Conservation (phyloP, 2,888 invertebrate genomes). For the Rhingia campestris region DNA sequence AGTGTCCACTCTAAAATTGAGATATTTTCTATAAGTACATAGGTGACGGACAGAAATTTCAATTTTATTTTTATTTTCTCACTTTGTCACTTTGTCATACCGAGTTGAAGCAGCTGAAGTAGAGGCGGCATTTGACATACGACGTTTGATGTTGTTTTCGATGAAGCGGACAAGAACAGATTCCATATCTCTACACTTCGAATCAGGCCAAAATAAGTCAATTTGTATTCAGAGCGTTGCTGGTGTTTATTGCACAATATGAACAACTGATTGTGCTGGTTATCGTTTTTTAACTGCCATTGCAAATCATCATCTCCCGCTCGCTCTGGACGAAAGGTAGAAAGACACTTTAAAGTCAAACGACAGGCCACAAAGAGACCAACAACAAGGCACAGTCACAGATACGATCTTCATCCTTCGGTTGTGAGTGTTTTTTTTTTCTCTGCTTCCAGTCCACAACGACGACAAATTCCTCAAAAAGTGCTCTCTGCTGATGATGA, state of each 20-base stretch:
- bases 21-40: constrained; percentile 66
- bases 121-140: constrained; percentile 50
- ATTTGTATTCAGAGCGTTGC: constrained; percentile 76
- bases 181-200: constrained; percentile 66
- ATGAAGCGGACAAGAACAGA: constrained; percentile 64
- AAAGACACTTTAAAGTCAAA: constrained; percentile 50
- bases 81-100: constrained; percentile 38
- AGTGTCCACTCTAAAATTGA: constrained; percentile 45
- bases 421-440: constrained; percentile 22
- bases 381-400: constrained; percentile 48
- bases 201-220: constrained; percentile 75
- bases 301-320: constrained; percentile 78
- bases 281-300: constrained; percentile 80
- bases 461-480: constrained; percentile 62
- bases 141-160: constrained; percentile 49
- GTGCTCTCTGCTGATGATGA: constrained; percentile 10
- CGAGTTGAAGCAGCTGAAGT: background rate
- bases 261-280: constrained; percentile 79
- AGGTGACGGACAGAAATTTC: constrained; percentile 40
- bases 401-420: constrained; percentile 72
- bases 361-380: constrained; percentile 51
- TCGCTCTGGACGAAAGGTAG: constrained; percentile 65
- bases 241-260: constrained; percentile 78
- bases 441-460: constrained; percentile 15
- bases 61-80: constrained; percentile 60